These are phyloP conservation scores for Lepidochrysops patricia DNA, from an alignment of 2,888 invertebrate species.

Conservation along the genomic window DNA sequence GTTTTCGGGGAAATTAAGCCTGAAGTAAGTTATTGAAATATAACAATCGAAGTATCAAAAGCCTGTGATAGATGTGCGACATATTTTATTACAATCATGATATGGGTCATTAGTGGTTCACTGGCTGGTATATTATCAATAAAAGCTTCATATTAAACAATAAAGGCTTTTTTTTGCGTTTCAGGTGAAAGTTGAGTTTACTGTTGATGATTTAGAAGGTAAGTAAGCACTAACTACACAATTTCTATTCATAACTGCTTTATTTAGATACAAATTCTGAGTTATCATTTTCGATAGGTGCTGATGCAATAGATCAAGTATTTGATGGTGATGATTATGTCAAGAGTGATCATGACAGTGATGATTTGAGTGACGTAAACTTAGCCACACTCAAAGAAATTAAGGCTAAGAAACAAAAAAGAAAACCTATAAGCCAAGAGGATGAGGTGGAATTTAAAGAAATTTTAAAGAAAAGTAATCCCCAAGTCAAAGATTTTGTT, in stretches of 20 bases:
- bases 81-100: too few relatives aligned
- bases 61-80: too few relatives aligned
- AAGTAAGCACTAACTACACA: slow-evolving; percentile 32
- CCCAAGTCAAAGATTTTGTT: slow-evolving; percentile 56
- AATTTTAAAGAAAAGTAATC: slow-evolving; percentile 41
- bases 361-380: slow-evolving; percentile 44
- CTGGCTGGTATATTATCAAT: neutral
- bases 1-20: slow-evolving; percentile 42
- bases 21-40: slow-evolving; percentile 35
- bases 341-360: slow-evolving; percentile 30
- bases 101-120: too few relatives aligned
- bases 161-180: slow-evolving; percentile 26
- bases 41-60: neutral
- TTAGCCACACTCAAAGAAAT: slow-evolving; percentile 48
- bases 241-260: neutral
- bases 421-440: slow-evolving; percentile 34
- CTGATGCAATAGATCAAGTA: slow-evolving; percentile 42
- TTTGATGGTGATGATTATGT: slow-evolving; percentile 32
- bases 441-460: slow-evolving; percentile 42
- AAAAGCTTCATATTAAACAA: neutral
- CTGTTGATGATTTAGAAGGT: slow-evolving; percentile 54
- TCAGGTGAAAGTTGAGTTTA: slow-evolving; percentile 60
- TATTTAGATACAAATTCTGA: neutral
- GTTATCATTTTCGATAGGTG: slow-evolving; percentile 2
- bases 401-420: slow-evolving; percentile 41